Conservation (phyloP, 1,140 invertebrate species). For the Aphelinus atriplicis region DNA sequence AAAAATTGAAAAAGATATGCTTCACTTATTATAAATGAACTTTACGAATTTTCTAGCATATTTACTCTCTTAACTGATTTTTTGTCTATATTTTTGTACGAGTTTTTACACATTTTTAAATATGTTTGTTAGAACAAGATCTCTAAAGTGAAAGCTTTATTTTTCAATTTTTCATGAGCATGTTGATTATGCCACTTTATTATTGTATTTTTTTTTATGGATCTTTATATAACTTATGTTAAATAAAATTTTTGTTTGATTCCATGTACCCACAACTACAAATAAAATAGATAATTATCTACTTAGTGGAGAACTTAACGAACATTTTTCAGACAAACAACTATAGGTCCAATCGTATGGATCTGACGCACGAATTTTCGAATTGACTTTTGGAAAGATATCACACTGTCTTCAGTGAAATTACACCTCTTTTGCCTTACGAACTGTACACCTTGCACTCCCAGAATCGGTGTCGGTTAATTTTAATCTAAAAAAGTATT, state of each 20-base stretch:
- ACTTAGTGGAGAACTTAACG: background rate
- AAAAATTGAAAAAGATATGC: conserved; percentile 32
- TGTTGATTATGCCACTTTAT: conserved; percentile 2
- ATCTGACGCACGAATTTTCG: background rate
- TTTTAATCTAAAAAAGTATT: background rate
- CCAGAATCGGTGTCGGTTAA: background rate
- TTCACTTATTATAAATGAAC: conserved; percentile 3
- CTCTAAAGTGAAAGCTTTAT: conserved; percentile 13
- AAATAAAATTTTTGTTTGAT: conserved; percentile 10
- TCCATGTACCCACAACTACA: conserved; percentile 1
- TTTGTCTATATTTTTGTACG: conserved; percentile 2
- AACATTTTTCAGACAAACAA: background rate
- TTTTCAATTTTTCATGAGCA: conserved; percentile 33
- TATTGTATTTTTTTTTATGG: conserved; percentile 14
- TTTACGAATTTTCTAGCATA: conserved; percentile 12
- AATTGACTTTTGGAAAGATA: background rate
- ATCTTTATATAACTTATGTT: conserved; percentile 18
- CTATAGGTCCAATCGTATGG: background rate
- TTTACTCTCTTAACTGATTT: background rate
- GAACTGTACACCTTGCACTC: background rate
- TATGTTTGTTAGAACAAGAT: background rate
- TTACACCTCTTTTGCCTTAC: background rate
- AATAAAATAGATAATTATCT: conserved; percentile 18
- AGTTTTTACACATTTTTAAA: conserved; percentile 9
- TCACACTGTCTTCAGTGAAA: background rate